These are phyloP conservation scores for Scelioninae gen. 2 DNA, from an alignment of 2,888 invertebrate genomes.

Conservation along the genomic window DNA sequence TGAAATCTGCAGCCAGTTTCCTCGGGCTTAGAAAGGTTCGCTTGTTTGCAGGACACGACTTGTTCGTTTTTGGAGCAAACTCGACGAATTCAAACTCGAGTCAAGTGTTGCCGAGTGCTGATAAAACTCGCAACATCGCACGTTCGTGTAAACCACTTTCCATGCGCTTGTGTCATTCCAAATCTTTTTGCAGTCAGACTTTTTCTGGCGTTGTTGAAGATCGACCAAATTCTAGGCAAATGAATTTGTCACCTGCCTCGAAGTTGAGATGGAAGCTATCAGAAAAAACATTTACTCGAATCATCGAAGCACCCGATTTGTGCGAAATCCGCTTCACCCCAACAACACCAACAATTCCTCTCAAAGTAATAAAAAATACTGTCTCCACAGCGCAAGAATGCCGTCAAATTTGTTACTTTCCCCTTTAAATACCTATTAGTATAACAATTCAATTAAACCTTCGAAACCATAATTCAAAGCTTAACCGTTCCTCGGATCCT, in stretches of 20 bases:
- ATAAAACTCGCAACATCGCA: conserved; percentile 68
- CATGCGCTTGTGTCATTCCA: background rate
- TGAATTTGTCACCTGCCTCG: too few relatives aligned
- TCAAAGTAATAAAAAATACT: too few relatives aligned
- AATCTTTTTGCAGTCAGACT: background rate
- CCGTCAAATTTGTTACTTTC: conserved; percentile 4
- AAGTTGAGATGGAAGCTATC: too few relatives aligned
- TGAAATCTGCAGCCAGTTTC: conserved; percentile 62
- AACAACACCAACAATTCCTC: too few relatives aligned
- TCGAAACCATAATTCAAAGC: conserved; percentile 19
- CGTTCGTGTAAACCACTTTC: conserved; percentile 48
- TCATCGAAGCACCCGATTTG: too few relatives aligned
- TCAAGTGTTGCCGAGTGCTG: conserved; percentile 67
- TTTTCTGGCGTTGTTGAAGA: too few relatives aligned
- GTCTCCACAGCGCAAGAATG: too few relatives aligned
- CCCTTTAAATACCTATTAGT: background rate
- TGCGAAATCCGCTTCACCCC: too few relatives aligned
- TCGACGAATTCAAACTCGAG: conserved; percentile 67
- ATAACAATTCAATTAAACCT: conserved; percentile 5
- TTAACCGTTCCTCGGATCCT: conserved; percentile 15
- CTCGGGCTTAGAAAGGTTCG: conserved; percentile 53
- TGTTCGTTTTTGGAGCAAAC: conserved; percentile 60
- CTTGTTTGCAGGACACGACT: conserved; percentile 62
- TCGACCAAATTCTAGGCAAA: too few relatives aligned
- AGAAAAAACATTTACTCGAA: too few relatives aligned